Percentiles rank a stretch among this genome's conserved stretches.
phyloP scores from a whole-genome alignment of 2,113 vertebrate species.

The Ailuropoda melanoleuca region DNA sequence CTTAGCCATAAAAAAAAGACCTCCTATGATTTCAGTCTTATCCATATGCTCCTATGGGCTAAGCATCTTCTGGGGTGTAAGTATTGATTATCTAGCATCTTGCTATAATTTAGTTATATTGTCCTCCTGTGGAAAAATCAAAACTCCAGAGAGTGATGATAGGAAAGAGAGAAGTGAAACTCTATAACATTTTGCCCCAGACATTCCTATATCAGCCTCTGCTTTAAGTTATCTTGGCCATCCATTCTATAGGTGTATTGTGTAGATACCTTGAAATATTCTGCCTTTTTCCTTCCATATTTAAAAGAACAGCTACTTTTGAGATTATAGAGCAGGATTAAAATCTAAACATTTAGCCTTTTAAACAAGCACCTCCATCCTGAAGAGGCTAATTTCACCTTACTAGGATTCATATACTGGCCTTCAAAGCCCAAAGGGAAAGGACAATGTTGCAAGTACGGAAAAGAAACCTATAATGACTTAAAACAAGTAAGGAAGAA shows the following conservation, averaged over 20 bases:
- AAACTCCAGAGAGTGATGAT: background rate
- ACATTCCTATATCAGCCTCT: background rate
- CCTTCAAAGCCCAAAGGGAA: background rate
- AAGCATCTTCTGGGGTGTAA: background rate
- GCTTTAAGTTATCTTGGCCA: background rate
- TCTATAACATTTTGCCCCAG: background rate
- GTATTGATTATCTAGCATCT: background rate
- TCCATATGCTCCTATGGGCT: background rate
- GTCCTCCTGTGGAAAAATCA: background rate
- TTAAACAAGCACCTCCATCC: background rate
- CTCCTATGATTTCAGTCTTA: background rate
- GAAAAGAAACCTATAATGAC: background rate
- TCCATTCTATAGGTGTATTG: background rate
- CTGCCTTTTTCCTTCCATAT: background rate
- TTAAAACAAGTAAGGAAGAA: background rate
- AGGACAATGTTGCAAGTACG: background rate
- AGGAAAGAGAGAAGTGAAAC: background rate
- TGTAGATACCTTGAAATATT: background rate
- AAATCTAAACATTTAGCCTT: conserved; percentile 11
- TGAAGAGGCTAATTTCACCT: background rate
- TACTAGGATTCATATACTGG: background rate
- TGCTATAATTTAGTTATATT: background rate
- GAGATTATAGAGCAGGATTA: background rate
- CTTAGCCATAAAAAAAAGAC: background rate
- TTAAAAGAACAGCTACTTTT: background rate